phyloP scores from a whole-genome alignment of 1,140 invertebrate genomes.

The Drosophila nikananu region DNA sequence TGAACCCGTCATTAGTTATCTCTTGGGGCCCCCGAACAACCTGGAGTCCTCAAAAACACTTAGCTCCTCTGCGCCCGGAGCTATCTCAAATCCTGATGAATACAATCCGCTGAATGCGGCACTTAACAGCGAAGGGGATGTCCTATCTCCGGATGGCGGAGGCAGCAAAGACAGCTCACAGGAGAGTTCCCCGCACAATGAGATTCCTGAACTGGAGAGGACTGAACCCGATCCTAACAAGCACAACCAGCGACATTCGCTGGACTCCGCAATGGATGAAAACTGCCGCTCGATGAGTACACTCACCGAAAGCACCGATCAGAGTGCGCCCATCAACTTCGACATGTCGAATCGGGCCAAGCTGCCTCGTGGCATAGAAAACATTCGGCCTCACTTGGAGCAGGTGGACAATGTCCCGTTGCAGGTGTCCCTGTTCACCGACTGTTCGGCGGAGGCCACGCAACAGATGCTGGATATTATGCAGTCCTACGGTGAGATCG shows the following conservation, averaged over 20 bases:
- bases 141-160: constrained; percentile 13
- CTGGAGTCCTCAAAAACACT: constrained; percentile 90
- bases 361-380: constrained; percentile 97
- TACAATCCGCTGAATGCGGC: constrained; percentile 40
- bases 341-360: constrained; percentile 97
- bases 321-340: constrained; percentile 94
- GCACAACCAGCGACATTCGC: constrained; percentile 70
- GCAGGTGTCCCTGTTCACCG: constrained; percentile 97
- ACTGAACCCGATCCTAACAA: constrained; percentile 31
- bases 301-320: constrained; percentile 94
- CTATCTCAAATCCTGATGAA: constrained; percentile 91
- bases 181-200: constrained; percentile 1
- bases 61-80: constrained; percentile 93
- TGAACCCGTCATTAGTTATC: constrained; percentile 61
- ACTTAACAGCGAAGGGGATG: constrained; percentile 7
- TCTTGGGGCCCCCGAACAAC: constrained; percentile 84
- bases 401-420: constrained; percentile 98
- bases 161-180: constrained; percentile 34
- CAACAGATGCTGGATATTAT: constrained; percentile 97
- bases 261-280: constrained; percentile 88
- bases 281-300: constrained; percentile 92
- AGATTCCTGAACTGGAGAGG: constrained; percentile 21
- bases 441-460: constrained; percentile 95
- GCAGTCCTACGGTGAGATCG: constrained; percentile 97
- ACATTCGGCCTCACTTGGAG: constrained; percentile 97